A percentile compares a stretch with the other conserved stretches of the same genome.
Conservation (phyloP, 2,113 vertebrate species). For the Sinocyclocheilus anophthalmus region DNA sequence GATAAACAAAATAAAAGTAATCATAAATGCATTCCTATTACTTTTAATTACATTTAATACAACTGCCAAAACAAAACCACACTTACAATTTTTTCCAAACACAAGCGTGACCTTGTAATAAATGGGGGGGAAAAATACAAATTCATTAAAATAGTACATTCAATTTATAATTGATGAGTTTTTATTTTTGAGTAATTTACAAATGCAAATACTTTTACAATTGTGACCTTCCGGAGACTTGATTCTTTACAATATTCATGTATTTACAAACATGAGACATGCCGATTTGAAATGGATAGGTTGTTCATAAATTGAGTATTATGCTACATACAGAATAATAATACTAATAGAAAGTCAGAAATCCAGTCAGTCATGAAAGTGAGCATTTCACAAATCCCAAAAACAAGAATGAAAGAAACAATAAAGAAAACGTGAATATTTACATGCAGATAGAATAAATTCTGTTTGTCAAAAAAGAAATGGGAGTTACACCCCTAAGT, state of each 20-base stretch:
- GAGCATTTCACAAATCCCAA: background rate
- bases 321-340: background rate
- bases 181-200: background rate
- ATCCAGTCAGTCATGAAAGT: background rate
- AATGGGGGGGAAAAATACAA: background rate
- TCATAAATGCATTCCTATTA: background rate
- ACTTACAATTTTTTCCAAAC: background rate
- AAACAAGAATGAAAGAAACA: constrained; percentile 4
- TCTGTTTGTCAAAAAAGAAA: background rate
- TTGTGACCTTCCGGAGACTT: background rate
- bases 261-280: constrained; percentile 14
- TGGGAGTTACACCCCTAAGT: background rate
- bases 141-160: background rate
- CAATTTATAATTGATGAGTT: background rate
- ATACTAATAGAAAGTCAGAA: background rate
- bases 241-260: background rate
- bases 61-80: background rate
- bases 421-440: background rate
- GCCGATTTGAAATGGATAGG: background rate
- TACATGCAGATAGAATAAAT: background rate
- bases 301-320: background rate
- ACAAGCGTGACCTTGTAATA: background rate
- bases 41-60: background rate
- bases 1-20: too few relatives aligned
- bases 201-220: background rate